Percentiles rank a stretch among this genome's conserved stretches.
These are phyloP conservation scores for Lanius ludovicianus DNA, from an alignment of 2,113 vertebrate genomes.

Conservation along the genomic window DNA sequence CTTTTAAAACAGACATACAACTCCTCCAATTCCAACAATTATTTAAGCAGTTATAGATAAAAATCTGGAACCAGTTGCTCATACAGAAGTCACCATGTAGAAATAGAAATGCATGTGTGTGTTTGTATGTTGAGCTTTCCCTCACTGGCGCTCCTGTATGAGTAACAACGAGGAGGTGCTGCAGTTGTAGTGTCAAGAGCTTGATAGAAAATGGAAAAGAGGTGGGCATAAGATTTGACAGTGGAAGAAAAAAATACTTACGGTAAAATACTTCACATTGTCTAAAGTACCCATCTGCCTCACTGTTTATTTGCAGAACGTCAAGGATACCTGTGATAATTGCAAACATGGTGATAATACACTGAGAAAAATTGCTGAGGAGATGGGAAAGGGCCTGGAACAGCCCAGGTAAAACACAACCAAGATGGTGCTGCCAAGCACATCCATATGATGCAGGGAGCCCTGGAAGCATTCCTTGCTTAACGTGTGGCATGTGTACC, in stretches of 20 bases:
- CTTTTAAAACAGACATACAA: background rate
- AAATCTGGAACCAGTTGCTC: background rate
- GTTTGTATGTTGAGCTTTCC: background rate
- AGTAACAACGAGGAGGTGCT: background rate
- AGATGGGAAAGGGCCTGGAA: background rate
- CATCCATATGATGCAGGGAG: background rate
- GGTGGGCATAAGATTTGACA: background rate
- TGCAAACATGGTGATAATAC: background rate
- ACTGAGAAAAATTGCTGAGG: background rate
- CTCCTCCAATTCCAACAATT: background rate
- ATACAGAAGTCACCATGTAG: background rate
- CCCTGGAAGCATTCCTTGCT: background rate
- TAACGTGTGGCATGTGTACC: background rate
- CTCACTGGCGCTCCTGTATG: background rate
- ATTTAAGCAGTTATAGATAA: conserved; percentile 12
- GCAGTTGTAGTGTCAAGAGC: background rate
- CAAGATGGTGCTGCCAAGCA: background rate
- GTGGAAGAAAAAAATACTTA: conserved; percentile 26
- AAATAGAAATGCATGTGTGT: background rate
- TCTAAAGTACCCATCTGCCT: background rate
- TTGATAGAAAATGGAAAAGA: background rate
- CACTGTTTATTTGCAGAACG: background rate
- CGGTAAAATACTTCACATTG: conserved; percentile 51
- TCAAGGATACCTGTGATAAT: background rate
- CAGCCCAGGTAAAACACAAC: background rate